phyloP scores from a whole-genome alignment of 2,888 invertebrate genomes.

The Perizoma flavofasciatum region DNA sequence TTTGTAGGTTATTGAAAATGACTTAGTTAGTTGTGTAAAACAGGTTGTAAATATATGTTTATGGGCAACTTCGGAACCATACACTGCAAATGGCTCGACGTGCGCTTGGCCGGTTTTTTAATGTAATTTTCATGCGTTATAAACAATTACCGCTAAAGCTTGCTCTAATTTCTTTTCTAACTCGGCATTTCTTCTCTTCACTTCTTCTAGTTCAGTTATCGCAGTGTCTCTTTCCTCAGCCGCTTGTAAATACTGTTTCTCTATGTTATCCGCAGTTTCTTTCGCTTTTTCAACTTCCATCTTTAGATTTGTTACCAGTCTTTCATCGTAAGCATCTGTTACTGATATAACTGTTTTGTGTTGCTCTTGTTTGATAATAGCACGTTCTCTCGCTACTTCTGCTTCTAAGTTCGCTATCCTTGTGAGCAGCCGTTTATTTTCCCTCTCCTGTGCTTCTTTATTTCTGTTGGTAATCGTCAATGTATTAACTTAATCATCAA shows the following conservation, averaged over 20 bases:
- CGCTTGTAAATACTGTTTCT: slow-evolving; percentile 90
- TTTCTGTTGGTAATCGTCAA: slow-evolving; percentile 77
- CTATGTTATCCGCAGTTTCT: slow-evolving; percentile 90
- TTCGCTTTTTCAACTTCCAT: slow-evolving; percentile 90
- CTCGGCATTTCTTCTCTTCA: slow-evolving; percentile 89
- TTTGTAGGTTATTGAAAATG: too few relatives aligned
- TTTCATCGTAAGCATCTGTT: slow-evolving; percentile 85
- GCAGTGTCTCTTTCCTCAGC: slow-evolving; percentile 90
- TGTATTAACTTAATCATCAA: neutral
- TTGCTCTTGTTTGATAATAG: slow-evolving; percentile 79
- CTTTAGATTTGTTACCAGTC: slow-evolving; percentile 87
- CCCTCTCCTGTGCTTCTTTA: slow-evolving; percentile 92
- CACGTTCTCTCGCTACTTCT: slow-evolving; percentile 89
- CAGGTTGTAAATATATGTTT: too few relatives aligned
- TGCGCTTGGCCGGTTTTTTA: too few relatives aligned
- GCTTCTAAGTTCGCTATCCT: slow-evolving; percentile 92
- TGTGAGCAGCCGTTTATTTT: slow-evolving; percentile 92
- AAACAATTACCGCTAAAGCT: slow-evolving; percentile 80
- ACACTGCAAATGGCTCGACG: too few relatives aligned
- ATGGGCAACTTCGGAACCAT: too few relatives aligned
- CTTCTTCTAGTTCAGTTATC: slow-evolving; percentile 90
- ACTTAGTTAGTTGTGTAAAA: too few relatives aligned
- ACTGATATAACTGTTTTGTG: slow-evolving; percentile 81
- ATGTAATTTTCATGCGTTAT: neutral
- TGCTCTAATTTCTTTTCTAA: slow-evolving; percentile 91